Evolutionary conservation across 2,888 invertebrate species (phyloP).

Genomic region (Megalurothrips usitatus): DNA sequence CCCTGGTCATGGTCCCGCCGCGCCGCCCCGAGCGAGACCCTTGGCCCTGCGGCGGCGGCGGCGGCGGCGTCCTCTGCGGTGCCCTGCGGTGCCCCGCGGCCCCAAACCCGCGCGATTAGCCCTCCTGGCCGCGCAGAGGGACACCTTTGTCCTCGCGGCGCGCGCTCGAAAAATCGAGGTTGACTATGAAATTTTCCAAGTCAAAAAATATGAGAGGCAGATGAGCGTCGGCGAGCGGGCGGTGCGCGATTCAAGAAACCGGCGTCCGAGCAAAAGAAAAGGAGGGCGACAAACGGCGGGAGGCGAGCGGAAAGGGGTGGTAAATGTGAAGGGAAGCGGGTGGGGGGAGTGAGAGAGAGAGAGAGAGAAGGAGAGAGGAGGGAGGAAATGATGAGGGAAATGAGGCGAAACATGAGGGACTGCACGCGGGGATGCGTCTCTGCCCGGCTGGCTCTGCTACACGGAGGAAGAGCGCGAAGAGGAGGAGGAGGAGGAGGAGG

Average conservation of each 20-base stretch:
- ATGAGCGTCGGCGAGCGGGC: too few species aligned
- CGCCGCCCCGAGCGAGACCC: too few species aligned
- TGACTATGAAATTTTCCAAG: too few species aligned
- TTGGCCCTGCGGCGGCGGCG: neutral
- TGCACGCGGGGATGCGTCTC: neutral
- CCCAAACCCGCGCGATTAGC: conserved; percentile 4
- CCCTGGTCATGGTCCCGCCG: too few species aligned
- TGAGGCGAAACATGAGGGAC: conserved; percentile 15
- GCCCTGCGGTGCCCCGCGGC: neutral
- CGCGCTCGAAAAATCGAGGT: too few species aligned
- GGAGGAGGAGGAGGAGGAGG: too few species aligned
- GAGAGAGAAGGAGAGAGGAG: neutral
- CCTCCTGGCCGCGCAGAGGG: neutral
- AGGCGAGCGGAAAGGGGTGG: neutral
- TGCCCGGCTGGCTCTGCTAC: neutral
- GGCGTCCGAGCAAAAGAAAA: neutral
- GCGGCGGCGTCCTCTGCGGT: neutral
- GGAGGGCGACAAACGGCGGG: neutral
- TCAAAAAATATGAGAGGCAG: too few species aligned
- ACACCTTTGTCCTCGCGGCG: too few species aligned
- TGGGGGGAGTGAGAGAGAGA: neutral
- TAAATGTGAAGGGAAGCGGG: neutral
- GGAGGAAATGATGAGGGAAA: conserved; percentile 13
- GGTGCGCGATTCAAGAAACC: too few species aligned
- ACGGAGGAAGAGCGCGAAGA: too few species aligned